Evolutionary conservation across 2,888 invertebrate genomes (phyloP).

Genomic region (Epiblema foenella): DNA sequence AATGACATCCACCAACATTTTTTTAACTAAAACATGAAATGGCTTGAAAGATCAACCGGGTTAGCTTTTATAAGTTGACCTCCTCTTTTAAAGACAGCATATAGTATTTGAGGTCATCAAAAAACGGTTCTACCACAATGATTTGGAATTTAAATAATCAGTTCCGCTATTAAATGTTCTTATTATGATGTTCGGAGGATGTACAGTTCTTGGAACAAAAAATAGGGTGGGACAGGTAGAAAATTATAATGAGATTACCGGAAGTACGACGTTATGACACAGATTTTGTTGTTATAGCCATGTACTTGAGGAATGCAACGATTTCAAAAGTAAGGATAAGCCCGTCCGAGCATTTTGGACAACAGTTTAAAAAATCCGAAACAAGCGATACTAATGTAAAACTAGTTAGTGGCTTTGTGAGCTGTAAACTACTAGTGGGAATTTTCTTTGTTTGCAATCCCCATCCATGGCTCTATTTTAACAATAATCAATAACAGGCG

Average conservation of each 20-base stretch:
- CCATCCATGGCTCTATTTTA: no score
- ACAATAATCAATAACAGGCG: no score
- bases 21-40: neutral
- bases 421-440: no score
- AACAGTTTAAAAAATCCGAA: no score
- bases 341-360: no score
- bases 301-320: no score
- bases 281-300: conserved; percentile 3
- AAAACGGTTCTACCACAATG: conserved; percentile 16
- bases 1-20: conserved; percentile 33
- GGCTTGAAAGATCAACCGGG: conserved; percentile 17
- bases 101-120: neutral
- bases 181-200: conserved; percentile 47
- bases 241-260: conserved; percentile 25
- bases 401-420: no score
- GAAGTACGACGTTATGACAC: conserved; percentile 9
- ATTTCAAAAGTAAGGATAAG: no score
- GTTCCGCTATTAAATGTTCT: conserved; percentile 60
- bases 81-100: neutral
- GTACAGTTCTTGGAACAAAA: conserved; percentile 35
- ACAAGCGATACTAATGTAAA: no score
- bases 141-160: conserved; percentile 42
- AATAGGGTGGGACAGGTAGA: conserved; percentile 35
- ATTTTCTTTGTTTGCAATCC: no score
- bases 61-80: conserved; percentile 1